Conservation (phyloP, 1,140 invertebrate species). For the Drosophila quadrilineata region DNA sequence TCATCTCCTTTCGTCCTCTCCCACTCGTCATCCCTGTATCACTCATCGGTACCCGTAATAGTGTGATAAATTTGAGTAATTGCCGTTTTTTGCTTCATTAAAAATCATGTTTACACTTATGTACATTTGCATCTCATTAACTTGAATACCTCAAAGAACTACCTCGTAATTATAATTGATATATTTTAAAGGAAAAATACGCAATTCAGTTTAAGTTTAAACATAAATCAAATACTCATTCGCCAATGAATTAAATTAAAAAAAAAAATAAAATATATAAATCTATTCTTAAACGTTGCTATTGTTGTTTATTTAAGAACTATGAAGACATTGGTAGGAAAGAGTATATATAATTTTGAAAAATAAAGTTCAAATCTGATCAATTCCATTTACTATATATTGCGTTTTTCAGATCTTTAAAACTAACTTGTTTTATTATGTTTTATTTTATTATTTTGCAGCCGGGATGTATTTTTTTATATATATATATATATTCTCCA, state of each 20-base stretch:
- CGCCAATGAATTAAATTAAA: background rate
- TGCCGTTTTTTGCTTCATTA: constrained; percentile 74
- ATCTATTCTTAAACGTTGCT: too few relatives aligned
- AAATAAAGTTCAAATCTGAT: too few relatives aligned
- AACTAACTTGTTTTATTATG: too few relatives aligned
- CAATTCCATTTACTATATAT: too few relatives aligned
- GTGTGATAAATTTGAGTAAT: constrained; percentile 50
- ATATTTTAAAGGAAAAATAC: too few relatives aligned
- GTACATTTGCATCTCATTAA: constrained; percentile 55
- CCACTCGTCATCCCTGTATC: constrained; percentile 3
- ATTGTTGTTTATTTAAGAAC: too few relatives aligned
- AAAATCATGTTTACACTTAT: constrained; percentile 45
- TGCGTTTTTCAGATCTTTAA: too few relatives aligned
- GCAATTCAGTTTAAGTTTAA: background rate
- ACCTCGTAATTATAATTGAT: background rate
- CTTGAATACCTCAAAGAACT: constrained; percentile 1
- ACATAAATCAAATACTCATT: background rate
- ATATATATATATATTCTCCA: too few relatives aligned
- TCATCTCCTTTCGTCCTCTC: background rate
- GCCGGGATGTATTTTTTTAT: too few relatives aligned
- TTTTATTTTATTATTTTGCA: too few relatives aligned
- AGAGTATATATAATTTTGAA: too few relatives aligned
- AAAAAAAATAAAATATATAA: background rate
- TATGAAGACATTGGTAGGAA: too few relatives aligned
- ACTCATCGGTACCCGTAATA: constrained; percentile 19